Base-by-base conservation (phyloP, 2,888 invertebrate species). In the Criorhina ranunculi region DNA sequence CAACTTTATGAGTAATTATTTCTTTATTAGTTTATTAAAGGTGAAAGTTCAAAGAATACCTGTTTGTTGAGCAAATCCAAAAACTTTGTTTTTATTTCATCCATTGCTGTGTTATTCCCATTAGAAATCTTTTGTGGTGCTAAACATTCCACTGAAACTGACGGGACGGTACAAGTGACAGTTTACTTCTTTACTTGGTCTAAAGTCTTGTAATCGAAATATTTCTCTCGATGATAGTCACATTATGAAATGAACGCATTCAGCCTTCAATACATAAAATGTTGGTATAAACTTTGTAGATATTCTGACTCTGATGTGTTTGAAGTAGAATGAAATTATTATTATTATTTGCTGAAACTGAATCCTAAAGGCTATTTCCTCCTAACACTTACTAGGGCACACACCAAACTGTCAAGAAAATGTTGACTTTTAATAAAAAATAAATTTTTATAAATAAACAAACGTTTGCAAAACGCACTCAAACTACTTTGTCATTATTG, bases 31-130 rank as follows among this genome's bases (percentile, higher is more conserved):
- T 24, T 59, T 33, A 51, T 8, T 5, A 17, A 29, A 5, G 31
- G 19, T 5, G 4, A 1, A 17, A 3, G 2, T 69, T 29, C 24
- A 9, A 62, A n/a, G 29, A 44, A 86, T 87, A 92, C 92, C 88
- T 92, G 91, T 89, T 91, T 91, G 87, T 91, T 90, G 87, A 92
- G 88, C 87, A 92, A 88, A 88, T 91, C 91, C 88, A 91, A 89
- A 88, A 92, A 91, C 88, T 90, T 91, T 60, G 89, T 88, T 88
- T 91, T 91, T 86, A 92, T 89, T 88, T 92, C 91, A 77, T 92
- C 91, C 91, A 91, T 91, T 88, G 89, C 90, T 77, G 88, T 72
- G 49, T 64, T 66, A 51, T 66, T 76, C 40, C 79, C 75, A 80
- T 85, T 67, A 64, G 62, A 37, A 46, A 70, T 17, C 85, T 75